Evolutionary conservation across 2,888 invertebrate species (phyloP).

Genomic region (Oscheius sp.): DNA sequence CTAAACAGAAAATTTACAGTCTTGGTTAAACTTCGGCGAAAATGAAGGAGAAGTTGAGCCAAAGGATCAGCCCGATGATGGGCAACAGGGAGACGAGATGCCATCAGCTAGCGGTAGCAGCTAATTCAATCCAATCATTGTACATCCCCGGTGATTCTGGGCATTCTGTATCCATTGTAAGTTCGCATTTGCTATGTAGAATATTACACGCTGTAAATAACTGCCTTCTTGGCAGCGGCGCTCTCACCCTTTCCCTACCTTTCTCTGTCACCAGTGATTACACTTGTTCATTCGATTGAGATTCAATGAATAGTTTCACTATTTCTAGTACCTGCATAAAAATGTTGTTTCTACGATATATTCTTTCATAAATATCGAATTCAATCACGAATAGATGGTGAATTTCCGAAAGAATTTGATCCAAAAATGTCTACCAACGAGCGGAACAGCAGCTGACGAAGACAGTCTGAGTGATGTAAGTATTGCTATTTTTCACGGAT

Average conservation of each 20-base stretch:
- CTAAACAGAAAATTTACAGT: constrained; percentile 70
- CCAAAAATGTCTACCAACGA: constrained; percentile 13
- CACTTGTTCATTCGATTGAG: not conserved
- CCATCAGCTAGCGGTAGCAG: constrained; percentile 35
- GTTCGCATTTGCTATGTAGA: constrained; percentile 18
- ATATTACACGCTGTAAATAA: constrained; percentile 17
- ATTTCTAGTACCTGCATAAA: not conserved
- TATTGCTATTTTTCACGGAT: not conserved
- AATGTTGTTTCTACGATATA: too few species aligned
- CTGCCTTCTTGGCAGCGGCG: not conserved
- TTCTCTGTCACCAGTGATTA: constrained; percentile 10
- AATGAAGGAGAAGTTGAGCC: constrained; percentile 62
- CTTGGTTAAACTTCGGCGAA: constrained; percentile 77
- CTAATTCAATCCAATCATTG: constrained; percentile 10
- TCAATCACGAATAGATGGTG: constrained; percentile 3
- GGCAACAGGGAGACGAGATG: constrained; percentile 30
- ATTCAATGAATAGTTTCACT: constrained; percentile 20
- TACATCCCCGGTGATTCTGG: constrained; percentile 23
- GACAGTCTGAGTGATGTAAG: constrained; percentile 18
- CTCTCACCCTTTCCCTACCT: not conserved
- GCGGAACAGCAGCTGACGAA: constrained; percentile 5
- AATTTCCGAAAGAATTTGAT: constrained; percentile 30
- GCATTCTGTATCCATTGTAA: constrained; percentile 15
- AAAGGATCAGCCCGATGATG: constrained; percentile 42
- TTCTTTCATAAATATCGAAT: not conserved